A percentile compares a stretch with the other conserved stretches of the same genome.
phyloP scores from a whole-genome alignment of 2,113 vertebrate species.

The Triplophysa dalaica region DNA sequence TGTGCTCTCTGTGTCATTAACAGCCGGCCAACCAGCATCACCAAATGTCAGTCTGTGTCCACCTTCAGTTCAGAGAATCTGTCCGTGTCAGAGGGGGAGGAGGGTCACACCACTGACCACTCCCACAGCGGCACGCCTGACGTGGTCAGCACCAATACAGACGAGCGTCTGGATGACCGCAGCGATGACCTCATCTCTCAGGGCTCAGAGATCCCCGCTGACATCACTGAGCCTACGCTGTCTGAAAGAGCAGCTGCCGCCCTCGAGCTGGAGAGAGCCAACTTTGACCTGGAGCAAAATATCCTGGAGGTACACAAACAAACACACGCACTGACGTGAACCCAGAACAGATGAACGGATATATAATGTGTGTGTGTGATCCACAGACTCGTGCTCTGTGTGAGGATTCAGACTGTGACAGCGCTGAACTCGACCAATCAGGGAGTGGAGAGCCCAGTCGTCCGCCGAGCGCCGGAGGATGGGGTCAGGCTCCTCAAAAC shows the following conservation, averaged over 20 bases:
- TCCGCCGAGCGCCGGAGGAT: constrained; percentile 73
- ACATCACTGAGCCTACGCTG: constrained; percentile 77
- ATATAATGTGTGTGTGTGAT: not conserved
- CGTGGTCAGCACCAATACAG: constrained; percentile 88
- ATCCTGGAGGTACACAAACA: constrained; percentile 71
- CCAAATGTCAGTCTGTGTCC: constrained; percentile 87
- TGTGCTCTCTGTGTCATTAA: constrained; percentile 13
- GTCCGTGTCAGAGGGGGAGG: constrained; percentile 85
- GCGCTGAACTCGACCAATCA: constrained; percentile 86
- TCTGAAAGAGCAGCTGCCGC: constrained; percentile 79
- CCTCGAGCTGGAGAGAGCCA: constrained; percentile 77
- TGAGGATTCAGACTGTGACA: constrained; percentile 93
- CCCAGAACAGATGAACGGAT: too few relatives aligned
- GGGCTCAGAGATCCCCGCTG: constrained; percentile 84
- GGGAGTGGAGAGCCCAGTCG: constrained; percentile 79
- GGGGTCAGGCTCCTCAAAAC: constrained; percentile 58
- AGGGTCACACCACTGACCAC: constrained; percentile 89
- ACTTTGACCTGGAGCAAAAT: constrained; percentile 77
- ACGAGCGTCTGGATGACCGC: constrained; percentile 85
- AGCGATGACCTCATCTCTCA: constrained; percentile 88
- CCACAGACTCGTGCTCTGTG: constrained; percentile 71
- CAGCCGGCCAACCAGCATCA: constrained; percentile 81
- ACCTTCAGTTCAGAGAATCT: constrained; percentile 92
- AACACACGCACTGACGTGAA: not conserved
- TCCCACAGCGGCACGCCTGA: constrained; percentile 90